These are phyloP conservation scores for Morpho achilles DNA, from an alignment of 2,888 invertebrate genomes.

Conservation along the genomic window DNA sequence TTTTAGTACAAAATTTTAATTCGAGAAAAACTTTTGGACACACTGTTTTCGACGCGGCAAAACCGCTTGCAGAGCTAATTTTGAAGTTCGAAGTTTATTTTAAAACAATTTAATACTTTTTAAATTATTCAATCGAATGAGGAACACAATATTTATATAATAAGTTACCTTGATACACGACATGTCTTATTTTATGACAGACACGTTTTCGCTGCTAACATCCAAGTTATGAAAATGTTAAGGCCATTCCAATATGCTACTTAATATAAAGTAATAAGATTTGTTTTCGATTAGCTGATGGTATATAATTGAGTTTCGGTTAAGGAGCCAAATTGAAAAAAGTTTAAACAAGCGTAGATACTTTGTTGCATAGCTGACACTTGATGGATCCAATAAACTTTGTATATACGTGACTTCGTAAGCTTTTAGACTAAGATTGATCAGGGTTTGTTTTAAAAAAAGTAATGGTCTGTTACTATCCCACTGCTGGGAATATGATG, in stretches of 20 bases:
- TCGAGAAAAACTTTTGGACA: too few species aligned
- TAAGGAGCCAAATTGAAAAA: slow-evolving; percentile 24
- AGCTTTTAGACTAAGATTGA: not conserved
- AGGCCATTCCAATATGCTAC: not conserved
- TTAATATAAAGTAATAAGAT: slow-evolving; percentile 4
- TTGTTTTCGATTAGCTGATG: slow-evolving; percentile 2
- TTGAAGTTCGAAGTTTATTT: not conserved
- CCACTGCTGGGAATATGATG: too few species aligned
- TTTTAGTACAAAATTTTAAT: too few species aligned
- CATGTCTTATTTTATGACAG: slow-evolving; percentile 23
- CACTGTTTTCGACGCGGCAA: too few species aligned
- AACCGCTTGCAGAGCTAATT: too few species aligned
- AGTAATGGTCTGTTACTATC: too few species aligned
- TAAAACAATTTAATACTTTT: slow-evolving; percentile 4
- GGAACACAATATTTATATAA: not conserved
- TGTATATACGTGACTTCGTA: not conserved
- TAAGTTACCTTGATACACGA: slow-evolving; percentile 22
- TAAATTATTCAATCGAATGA: not conserved
- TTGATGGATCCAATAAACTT: slow-evolving; percentile 29
- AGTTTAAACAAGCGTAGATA: slow-evolving; percentile 21
- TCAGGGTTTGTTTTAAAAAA: not conserved
- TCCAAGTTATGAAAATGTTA: slow-evolving; percentile 14
- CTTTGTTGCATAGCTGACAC: slow-evolving; percentile 27
- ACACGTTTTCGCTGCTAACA: slow-evolving; percentile 18
- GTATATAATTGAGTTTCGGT: slow-evolving; percentile 17